These are phyloP conservation scores for Mnemiopsis leidyi DNA, from an alignment of 37 sponge, comb jelly and placozoan species.

Conservation along the genomic window DNA sequence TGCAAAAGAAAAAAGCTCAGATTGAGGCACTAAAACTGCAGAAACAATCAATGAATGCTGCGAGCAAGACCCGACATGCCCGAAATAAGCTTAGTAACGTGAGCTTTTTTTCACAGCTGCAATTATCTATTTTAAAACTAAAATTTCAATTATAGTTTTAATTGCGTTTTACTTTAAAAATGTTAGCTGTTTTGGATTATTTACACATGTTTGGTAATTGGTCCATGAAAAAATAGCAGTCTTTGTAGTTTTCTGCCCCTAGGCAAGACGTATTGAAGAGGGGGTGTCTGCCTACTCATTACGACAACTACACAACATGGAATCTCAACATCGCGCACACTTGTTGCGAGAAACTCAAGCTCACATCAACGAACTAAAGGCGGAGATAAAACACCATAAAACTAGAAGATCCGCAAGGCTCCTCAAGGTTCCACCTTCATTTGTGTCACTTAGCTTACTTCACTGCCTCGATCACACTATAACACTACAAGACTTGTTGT, in stretches of 20 bases:
- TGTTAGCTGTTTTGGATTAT: no score
- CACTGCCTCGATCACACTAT: no score
- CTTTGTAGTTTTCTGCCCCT: no score
- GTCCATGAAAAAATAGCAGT: no score
- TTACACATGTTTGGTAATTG: no score
- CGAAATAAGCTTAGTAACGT: not conserved
- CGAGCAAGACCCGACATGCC: not conserved
- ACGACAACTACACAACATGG: conserved; percentile 19
- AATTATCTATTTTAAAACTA: no score
- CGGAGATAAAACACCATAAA: conserved; percentile 51
- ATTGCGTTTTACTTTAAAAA: no score
- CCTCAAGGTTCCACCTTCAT: conserved; percentile 9
- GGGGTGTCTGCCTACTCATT: not conserved
- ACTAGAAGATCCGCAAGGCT: not conserved
- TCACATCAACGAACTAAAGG: conserved; percentile 56
- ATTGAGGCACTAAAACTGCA: conserved; percentile 43
- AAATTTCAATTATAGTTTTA: no score
- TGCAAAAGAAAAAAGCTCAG: not conserved
- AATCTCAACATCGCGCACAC: not conserved
- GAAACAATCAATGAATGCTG: conserved; percentile 33
- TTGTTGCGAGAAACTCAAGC: conserved; percentile 46
- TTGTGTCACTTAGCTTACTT: no score
- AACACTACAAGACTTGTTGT: no score
- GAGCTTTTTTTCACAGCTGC: not conserved
- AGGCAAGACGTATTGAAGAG: not conserved